A percentile compares a stretch with the other conserved stretches of the same genome.
Evolutionary conservation across 2,113 vertebrate species (phyloP).

Genomic region (Catharus bicknelli): DNA sequence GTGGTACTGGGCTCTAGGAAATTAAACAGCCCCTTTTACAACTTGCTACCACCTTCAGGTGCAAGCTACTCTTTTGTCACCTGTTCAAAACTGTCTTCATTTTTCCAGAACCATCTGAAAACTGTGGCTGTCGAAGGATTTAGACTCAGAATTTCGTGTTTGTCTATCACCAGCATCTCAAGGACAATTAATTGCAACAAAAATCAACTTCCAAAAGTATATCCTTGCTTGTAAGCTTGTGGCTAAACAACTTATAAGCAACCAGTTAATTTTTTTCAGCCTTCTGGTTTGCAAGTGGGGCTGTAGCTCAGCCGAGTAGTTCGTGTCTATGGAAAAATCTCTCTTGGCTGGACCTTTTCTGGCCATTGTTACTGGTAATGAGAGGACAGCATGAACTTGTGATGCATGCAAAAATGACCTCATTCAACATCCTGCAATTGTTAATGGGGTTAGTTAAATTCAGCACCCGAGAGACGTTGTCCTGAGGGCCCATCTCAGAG

Average conservation of each 20-base stretch:
- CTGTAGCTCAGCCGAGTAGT: not conserved
- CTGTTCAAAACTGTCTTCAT: not conserved
- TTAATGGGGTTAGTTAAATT: slow-evolving; percentile 40
- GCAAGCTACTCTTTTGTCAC: not conserved
- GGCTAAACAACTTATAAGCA: not conserved
- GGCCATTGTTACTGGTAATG: slow-evolving; percentile 46
- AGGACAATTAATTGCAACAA: not conserved
- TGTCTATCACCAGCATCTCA: not conserved
- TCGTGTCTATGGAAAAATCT: slow-evolving; percentile 35
- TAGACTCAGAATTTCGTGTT: not conserved
- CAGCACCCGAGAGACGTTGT: not conserved
- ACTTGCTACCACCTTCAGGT: not conserved
- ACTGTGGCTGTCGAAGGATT: not conserved
- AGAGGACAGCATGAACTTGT: slow-evolving; percentile 44
- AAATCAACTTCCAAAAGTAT: not conserved
- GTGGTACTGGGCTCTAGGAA: not conserved
- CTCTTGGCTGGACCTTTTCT: not conserved
- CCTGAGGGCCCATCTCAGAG: slow-evolving; percentile 9
- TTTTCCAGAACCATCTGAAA: not conserved
- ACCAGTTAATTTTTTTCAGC: not conserved
- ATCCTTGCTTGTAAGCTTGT: not conserved
- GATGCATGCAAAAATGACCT: slow-evolving; percentile 23
- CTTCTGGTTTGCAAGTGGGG: not conserved
- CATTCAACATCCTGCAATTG: slow-evolving; percentile 61
- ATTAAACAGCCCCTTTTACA: not conserved